Evolutionary conservation across 2,113 vertebrate species (phyloP).

Genomic region (Anhinga anhinga): DNA sequence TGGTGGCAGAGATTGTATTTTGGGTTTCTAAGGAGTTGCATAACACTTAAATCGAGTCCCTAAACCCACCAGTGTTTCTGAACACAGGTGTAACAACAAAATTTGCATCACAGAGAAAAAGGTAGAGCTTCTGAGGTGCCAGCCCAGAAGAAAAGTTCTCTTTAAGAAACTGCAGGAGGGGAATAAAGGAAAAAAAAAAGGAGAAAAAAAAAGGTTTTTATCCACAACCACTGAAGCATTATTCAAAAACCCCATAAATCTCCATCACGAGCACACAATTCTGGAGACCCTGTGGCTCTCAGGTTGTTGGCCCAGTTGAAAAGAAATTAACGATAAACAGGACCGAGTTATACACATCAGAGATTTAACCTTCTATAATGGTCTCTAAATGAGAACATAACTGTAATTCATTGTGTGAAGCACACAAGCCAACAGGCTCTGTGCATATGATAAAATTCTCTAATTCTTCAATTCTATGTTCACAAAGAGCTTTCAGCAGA

Average conservation of each 20-base stretch:
- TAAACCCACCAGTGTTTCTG: neutral
- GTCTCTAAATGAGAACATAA: neutral
- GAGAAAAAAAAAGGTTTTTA: neutral
- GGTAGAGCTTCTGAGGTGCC: neutral
- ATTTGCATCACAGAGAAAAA: neutral
- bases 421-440: neutral
- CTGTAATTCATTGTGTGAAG: neutral
- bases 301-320: neutral
- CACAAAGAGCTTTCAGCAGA: neutral
- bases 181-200: too few species aligned
- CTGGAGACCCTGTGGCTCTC: neutral
- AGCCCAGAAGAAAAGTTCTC: neutral
- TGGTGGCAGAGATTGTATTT: neutral
- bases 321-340: neutral
- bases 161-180: neutral
- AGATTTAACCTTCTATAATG: neutral
- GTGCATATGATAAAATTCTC: neutral
- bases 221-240: fast-evolving
- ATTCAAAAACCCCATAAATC: neutral
- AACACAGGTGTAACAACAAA: neutral
- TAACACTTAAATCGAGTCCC: neutral
- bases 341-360: neutral
- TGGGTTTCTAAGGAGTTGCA: neutral
- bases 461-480: neutral
- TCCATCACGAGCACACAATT: neutral